Base-by-base conservation (phyloP, 2,797 vertebrate species). In the Gila robusta region DNA sequence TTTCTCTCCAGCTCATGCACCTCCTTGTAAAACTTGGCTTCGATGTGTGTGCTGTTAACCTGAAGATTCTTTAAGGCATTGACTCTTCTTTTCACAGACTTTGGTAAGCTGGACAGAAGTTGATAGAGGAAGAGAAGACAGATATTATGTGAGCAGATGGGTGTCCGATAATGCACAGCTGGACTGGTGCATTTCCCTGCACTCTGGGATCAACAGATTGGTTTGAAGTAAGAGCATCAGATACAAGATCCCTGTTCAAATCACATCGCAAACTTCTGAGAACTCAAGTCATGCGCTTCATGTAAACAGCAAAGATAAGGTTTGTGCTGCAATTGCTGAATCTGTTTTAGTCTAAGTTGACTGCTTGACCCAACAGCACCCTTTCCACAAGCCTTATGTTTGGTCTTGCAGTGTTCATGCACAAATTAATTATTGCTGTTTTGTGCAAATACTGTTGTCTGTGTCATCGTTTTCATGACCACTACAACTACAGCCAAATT, bases 11-110 rank as follows among this genome's bases (percentile, higher is more conserved):
- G 93, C 91, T 97, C 96, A 87, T 97, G 96, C 91, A 97, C 96
- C 92, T 97, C 96, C 90, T 97, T 96, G 86, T 97, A 97, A 91
- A 97, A 97, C 83, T 96, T 96, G 64, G 96, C 97, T 95, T 97
- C 96, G 92, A 96, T 97, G 88, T 97, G 96, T 73, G 96, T 95
- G 90, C 96, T 97, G 85, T 96, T 96, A 89, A 97, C 96, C 93
- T 97, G 97, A 91, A 97, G 96, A 76, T 97, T 97, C 94, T 96
- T 97, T 89, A 97, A 95, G 81, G 97, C 96, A 92, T 97, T 97
- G 89, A 97, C 96, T 86, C 97, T 94, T 93, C 96, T 96, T 92
- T 96, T 97, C 89, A 97, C 96, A 89, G 97, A 95, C 93, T 95
- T 96, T 88, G 97, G 96, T 92, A 97, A 96, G 91, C 97, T 97